phyloP scores from a whole-genome alignment of 2,888 invertebrate species.

The Ophion costatus region DNA sequence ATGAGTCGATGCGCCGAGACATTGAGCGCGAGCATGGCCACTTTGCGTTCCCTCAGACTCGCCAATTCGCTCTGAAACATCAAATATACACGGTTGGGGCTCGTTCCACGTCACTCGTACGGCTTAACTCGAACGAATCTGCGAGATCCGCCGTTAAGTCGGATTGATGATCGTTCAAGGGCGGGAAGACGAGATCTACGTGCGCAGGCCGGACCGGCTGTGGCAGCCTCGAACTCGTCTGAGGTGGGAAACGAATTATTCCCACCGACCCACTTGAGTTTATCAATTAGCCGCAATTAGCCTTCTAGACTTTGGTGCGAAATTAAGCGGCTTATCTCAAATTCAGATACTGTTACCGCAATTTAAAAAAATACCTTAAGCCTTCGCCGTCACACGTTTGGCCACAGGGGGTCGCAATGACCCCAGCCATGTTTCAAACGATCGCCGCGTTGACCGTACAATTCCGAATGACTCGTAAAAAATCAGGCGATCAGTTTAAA shows the following conservation, averaged over 20 bases:
- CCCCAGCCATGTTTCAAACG: no score
- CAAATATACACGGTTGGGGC: constrained; percentile 76
- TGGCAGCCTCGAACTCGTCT: constrained; percentile 27
- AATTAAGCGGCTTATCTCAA: no score
- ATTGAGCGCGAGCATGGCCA: constrained; percentile 86
- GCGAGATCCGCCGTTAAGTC: constrained; percentile 28
- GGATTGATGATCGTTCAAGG: constrained; percentile 68
- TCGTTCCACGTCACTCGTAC: constrained; percentile 55
- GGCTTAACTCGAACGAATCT: constrained; percentile 81
- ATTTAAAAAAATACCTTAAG: no score
- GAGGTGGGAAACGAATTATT: constrained; percentile 25
- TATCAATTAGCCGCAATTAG: background rate
- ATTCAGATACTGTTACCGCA: no score
- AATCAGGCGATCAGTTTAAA: no score
- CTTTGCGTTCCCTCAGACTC: constrained; percentile 85
- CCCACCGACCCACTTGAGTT: background rate
- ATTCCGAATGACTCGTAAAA: no score
- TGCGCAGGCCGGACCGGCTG: constrained; percentile 3
- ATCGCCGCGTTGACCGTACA: no score
- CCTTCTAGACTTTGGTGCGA: no score
- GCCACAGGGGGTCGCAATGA: no score
- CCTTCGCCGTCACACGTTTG: no score
- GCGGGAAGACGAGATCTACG: constrained; percentile 42
- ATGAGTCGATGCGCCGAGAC: constrained; percentile 86
- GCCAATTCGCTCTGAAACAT: constrained; percentile 87